Conservation (phyloP, 2,888 invertebrate species). For the Mythimna lalbum region DNA sequence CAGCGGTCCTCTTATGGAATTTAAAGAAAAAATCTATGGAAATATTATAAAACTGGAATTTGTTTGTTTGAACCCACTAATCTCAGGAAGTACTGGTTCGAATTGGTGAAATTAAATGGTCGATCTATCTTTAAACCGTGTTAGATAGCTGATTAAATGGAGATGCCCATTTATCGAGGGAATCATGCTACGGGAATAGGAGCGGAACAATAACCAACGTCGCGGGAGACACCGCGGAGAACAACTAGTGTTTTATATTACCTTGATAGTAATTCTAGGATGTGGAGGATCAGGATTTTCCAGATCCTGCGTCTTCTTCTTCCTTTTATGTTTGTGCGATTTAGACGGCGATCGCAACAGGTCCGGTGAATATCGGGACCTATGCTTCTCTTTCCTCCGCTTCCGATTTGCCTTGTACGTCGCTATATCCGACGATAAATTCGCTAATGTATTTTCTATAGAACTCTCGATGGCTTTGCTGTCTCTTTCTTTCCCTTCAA, state of each 20-base stretch:
- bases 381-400: slow-evolving; percentile 94
- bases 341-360: slow-evolving; percentile 92
- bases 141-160: no score
- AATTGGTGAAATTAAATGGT: no score
- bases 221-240: no score
- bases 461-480: slow-evolving; percentile 87
- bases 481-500: slow-evolving; percentile 84
- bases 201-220: no score
- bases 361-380: slow-evolving; percentile 93
- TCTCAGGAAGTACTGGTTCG: no score
- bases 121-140: no score
- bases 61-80: no score
- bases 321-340: slow-evolving; percentile 95
- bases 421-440: slow-evolving; percentile 87
- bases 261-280: slow-evolving; percentile 95
- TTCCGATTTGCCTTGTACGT: slow-evolving; percentile 92
- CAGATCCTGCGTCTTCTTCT: slow-evolving; percentile 94
- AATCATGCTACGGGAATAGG: no score
- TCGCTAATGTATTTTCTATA: slow-evolving; percentile 86
- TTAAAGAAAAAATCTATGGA: no score
- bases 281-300: slow-evolving; percentile 90
- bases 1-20: no score
- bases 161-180: no score
- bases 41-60: no score
- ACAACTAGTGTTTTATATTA: slow-evolving; percentile 68